A percentile compares a stretch with the other conserved stretches of the same genome.
Conservation (phyloP, 1,140 invertebrate species). For the Nasonia giraulti region DNA sequence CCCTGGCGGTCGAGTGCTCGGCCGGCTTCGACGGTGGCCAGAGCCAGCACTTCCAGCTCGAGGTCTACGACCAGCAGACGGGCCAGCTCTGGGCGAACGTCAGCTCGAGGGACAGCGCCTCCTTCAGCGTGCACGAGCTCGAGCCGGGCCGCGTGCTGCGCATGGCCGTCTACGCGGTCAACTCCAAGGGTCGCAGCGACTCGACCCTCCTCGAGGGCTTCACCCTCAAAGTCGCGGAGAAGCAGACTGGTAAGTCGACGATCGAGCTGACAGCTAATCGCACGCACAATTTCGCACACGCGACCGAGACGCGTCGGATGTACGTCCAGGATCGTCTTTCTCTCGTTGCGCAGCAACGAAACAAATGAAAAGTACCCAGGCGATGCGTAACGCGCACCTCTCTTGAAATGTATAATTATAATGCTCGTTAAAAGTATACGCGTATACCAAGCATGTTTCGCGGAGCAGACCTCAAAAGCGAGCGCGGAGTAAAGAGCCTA, state of each 20-base stretch:
- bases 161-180: constrained; percentile 86
- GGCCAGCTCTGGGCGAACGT: constrained; percentile 80
- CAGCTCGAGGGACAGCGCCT: constrained; percentile 79
- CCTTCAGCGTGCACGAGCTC: constrained; percentile 81
- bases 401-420: too few relatives aligned
- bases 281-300: not conserved
- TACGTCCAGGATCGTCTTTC: not conserved
- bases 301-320: not conserved
- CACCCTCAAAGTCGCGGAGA: constrained; percentile 86
- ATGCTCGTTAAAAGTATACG: too few relatives aligned
- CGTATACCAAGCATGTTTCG: too few relatives aligned
- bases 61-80: constrained; percentile 83
- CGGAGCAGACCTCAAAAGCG: too few relatives aligned
- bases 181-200: constrained; percentile 89
- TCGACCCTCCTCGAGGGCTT: constrained; percentile 86
- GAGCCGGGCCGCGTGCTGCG: constrained; percentile 81
- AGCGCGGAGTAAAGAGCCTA: too few relatives aligned
- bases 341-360: too few relatives aligned
- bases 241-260: constrained; percentile 82
- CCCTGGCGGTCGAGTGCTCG: constrained; percentile 84
- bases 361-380: too few relatives aligned
- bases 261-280: not conserved
- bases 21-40: constrained; percentile 88
- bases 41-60: constrained; percentile 81
- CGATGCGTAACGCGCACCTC: too few relatives aligned